Base-by-base conservation (phyloP, 92 coral and sea anemone genomes). In the Epizoanthus fatuus region DNA sequence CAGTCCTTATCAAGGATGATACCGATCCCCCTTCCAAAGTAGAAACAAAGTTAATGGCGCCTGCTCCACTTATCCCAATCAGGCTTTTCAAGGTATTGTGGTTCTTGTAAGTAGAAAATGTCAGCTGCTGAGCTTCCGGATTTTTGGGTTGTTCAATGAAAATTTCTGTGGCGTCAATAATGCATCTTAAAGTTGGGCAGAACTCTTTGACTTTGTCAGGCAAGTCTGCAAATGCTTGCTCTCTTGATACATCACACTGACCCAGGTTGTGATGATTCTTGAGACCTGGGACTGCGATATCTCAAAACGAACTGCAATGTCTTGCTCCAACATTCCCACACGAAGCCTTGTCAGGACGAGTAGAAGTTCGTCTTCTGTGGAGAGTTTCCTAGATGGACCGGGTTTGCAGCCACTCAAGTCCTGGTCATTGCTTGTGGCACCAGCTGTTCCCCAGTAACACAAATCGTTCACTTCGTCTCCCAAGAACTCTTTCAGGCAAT, bases 81-180 rank as follows among this genome's bases (percentile, higher is more conserved):
- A 87, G 74, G 62, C 74, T 47, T 55, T 87, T 87, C 58, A 87
- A 74, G 49, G 91, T 86, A 58, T 77, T 86, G 56, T 67, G 75
- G 17, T 77, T 77, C 63, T 76, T 75, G 70, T 86, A 86, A 0
- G 69, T 55, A 2, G 78, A 78, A 57, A 86, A 77, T 5, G 89
- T 86, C 14, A 78, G 77, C 79, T 86, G 85, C 60, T 76, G 79
- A 63, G 89, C 85, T 40, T 75, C 84, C 0, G 86, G 86, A 25
- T 80, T 79, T 58, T 79, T 67, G 3, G 89, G 89, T 51, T 77
- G 82, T 29, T 86, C 89, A 86, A 75, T 77, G 64, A 63, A 86
- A 59, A 86, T 86, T 66, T 77, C 85, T 10, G 89, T 86, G 17
- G 89, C 89, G 75, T 85, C 89, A 37, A 85, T 85, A 52, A 85